Evolutionary conservation across 2,113 vertebrate genomes (phyloP), one percentile per base, ranked within the genome.

Genomic region (Cavia porcellus): DNA sequence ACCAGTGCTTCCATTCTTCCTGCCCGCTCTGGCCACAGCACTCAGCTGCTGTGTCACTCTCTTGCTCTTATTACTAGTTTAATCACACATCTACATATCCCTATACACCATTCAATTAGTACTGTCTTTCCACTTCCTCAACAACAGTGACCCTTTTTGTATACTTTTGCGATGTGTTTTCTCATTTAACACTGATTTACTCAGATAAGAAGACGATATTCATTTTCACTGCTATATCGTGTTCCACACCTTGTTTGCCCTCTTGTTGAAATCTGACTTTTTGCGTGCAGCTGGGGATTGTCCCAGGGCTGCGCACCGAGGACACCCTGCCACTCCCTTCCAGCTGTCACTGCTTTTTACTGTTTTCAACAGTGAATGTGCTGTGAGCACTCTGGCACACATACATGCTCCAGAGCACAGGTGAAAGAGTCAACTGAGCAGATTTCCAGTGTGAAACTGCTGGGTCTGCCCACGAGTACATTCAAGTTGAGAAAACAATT

Each of bases 101-200:
- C 45, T 50, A 42, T 62, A 74, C 3, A 38, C 30, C 38, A 42
- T 6, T 2, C 11, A 38, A 66, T 5, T 20, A 61, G 61, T 20
- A 68, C 1, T 7, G 5, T 74, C 64, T 87, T 75, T 61, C 38
- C 38, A 79, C 28, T 84, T 82, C 28, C 42, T 80, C 2, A 79
- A 92, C 68, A 85, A 59, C 82, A 64, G 47, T 0, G 12, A 59
- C 20, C 32, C n/a, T 25, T 62, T 52, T 0, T 59, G 52, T n/a
- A 50, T 52, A 42, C 70, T 66, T 80, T 35, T 5, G 19, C 19
- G 45, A 83, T 8, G 50, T 95, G 90, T 75, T 83, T 95, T 92
- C 55, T 52, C n/a, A 81, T 47, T 57, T 94, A 57, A 66, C 13
- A 17, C 14, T 89, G 35, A 59, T n/a, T n/a, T 25, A 35, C 20